A percentile compares a stretch with the other conserved stretches of the same genome.
phyloP scores from a whole-genome alignment of 2,888 invertebrate species.

The Gerris lacustris region DNA sequence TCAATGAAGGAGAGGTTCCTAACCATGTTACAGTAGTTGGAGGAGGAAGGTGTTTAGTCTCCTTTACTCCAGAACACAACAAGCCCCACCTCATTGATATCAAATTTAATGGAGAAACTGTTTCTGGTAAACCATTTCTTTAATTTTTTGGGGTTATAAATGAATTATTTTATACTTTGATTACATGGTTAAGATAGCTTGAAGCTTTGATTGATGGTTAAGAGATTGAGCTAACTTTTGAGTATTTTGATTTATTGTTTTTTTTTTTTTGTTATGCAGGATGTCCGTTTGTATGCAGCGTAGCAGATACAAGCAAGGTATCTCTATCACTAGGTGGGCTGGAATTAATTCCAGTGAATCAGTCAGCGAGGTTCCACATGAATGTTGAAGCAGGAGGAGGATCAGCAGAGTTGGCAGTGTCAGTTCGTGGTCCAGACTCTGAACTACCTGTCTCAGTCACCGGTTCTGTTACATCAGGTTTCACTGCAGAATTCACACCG shows the following conservation, averaged over 20 bases:
- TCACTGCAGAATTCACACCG: conserved; percentile 85
- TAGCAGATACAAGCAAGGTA: conserved; percentile 65
- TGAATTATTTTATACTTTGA: no score
- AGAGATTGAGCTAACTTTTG: no score
- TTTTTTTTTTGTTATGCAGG: conserved; percentile 31
- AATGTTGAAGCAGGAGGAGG: conserved; percentile 57
- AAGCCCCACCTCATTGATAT: conserved; percentile 89
- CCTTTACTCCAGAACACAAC: conserved; percentile 83
- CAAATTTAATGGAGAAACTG: conserved; percentile 89
- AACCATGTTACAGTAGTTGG: conserved; percentile 94
- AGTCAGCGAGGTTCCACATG: conserved; percentile 65
- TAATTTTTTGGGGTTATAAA: no score
- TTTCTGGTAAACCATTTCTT: conserved; percentile 47
- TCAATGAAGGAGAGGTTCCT: conserved; percentile 97
- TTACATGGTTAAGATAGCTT: no score
- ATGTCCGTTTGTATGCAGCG: conserved; percentile 79
- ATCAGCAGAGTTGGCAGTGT: conserved; percentile 74
- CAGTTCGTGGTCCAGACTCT: conserved; percentile 73
- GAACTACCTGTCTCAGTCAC: conserved; percentile 81
- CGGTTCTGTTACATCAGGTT: conserved; percentile 74
- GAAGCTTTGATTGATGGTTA: no score
- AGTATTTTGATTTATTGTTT: not conserved
- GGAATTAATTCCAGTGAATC: conserved; percentile 75
- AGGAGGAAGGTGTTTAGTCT: conserved; percentile 85
- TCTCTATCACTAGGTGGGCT: conserved; percentile 59